phyloP scores from a whole-genome alignment of 2,888 invertebrate species.

The Tineola bisselliella region DNA sequence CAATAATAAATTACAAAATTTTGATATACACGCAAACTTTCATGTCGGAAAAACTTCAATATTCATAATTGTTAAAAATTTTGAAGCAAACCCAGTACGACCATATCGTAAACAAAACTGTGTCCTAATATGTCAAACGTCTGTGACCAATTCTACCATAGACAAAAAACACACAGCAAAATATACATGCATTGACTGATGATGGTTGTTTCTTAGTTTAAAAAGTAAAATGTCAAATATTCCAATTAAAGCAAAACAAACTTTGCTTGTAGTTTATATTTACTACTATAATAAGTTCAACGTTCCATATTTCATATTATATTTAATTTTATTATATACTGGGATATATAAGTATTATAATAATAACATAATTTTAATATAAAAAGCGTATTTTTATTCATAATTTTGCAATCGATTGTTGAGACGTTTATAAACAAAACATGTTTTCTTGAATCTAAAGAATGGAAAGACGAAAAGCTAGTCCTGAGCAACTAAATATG shows the following conservation, averaged over 20 bases:
- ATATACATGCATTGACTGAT: no score
- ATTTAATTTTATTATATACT: not conserved
- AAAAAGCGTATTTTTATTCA: not conserved
- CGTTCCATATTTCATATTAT: not conserved
- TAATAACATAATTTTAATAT: not conserved
- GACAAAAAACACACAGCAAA: no score
- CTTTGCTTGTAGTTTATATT: not conserved
- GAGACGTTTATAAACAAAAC: not conserved
- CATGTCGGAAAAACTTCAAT: no score
- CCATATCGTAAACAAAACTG: no score
- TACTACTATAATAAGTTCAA: no score
- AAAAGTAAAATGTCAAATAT: not conserved
- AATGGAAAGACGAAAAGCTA: constrained; percentile 39
- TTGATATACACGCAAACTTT: no score
- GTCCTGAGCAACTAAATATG: constrained; percentile 44
- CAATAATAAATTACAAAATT: no score
- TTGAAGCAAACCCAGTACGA: no score
- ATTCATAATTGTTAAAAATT: no score
- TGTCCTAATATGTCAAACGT: no score
- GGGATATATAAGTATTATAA: not conserved
- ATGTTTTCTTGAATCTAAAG: not conserved
- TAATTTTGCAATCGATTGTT: not conserved
- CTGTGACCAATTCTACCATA: no score
- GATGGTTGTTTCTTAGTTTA: not conserved
- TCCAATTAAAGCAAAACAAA: not conserved